A percentile compares a stretch with the other conserved stretches of the same genome.
These are phyloP conservation scores for Alentia gelatinosa DNA, from an alignment of 2,888 invertebrate genomes.

Conservation along the genomic window DNA sequence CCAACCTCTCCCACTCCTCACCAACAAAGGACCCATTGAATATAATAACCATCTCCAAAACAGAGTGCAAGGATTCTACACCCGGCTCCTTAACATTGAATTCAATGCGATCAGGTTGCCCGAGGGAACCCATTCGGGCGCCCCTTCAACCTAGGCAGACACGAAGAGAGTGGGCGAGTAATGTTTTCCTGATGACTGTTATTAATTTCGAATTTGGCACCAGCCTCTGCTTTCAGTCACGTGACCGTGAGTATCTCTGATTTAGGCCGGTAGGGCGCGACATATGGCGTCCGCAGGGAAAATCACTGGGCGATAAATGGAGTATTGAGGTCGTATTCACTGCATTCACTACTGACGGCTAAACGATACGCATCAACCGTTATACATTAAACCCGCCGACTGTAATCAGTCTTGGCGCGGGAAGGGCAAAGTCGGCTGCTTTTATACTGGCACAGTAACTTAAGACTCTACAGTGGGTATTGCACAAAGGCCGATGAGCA, in stretches of 20 bases:
- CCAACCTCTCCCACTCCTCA: not conserved
- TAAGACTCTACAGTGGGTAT: slow-evolving; percentile 6
- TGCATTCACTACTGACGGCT: not conserved
- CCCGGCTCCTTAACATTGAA: slow-evolving; percentile 34
- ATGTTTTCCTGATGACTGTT: slow-evolving; percentile 37
- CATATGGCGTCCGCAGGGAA: not conserved
- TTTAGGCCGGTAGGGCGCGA: not conserved
- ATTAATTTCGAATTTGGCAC: slow-evolving; percentile 30
- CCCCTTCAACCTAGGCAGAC: not conserved
- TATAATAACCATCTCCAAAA: slow-evolving; percentile 42
- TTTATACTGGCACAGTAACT: not conserved
- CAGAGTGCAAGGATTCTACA: not conserved
- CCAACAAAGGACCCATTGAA: slow-evolving; percentile 17
- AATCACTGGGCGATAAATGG: slow-evolving; percentile 30
- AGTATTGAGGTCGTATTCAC: not conserved
- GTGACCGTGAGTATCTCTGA: slow-evolving; percentile 13
- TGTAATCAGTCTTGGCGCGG: not conserved
- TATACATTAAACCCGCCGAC: slow-evolving; percentile 42
- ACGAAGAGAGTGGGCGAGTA: not conserved
- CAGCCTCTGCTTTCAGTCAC: not conserved
- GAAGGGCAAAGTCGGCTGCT: not conserved
- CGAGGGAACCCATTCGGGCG: not conserved
- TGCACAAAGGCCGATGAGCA: slow-evolving; percentile 26
- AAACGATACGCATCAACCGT: slow-evolving; percentile 12
- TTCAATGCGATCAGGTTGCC: slow-evolving; percentile 14